phyloP scores from a whole-genome alignment of 2,888 invertebrate genomes.

The Muschampia plurimacula region DNA sequence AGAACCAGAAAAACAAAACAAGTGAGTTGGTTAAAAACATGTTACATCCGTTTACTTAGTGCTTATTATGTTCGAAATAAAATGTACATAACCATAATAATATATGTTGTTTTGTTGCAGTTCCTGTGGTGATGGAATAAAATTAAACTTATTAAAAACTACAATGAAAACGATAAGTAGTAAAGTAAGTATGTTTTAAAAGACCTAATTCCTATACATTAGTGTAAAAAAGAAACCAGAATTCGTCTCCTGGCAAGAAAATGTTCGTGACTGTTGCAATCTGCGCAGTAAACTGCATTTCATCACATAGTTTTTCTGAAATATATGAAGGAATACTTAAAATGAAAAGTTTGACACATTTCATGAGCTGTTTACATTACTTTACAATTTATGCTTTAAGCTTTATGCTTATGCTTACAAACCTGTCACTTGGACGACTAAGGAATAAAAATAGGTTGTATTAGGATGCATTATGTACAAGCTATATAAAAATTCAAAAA shows the following conservation, averaged over 20 bases:
- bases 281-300: no score
- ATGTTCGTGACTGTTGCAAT: no score
- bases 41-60: neutral
- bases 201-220: neutral
- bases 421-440: slow-evolving; percentile 8
- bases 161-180: slow-evolving; percentile 63
- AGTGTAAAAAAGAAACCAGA: no score
- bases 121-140: slow-evolving; percentile 71
- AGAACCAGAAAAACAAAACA: slow-evolving; percentile 67
- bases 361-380: no score
- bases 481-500: neutral
- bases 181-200: slow-evolving; percentile 64
- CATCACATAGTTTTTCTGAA: no score
- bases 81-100: neutral
- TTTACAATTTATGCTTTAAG: no score
- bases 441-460: neutral
- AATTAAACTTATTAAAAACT: slow-evolving; percentile 78
- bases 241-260: no score
- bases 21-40: slow-evolving; percentile 20
- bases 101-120: slow-evolving; percentile 58
- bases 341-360: no score
- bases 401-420: no score
- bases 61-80: neutral
- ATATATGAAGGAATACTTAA: no score
- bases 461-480: neutral